Evolutionary conservation across 2,113 vertebrate species (phyloP), one percentile per base, ranked within the genome.

Genomic region (Lepus americanus): DNA sequence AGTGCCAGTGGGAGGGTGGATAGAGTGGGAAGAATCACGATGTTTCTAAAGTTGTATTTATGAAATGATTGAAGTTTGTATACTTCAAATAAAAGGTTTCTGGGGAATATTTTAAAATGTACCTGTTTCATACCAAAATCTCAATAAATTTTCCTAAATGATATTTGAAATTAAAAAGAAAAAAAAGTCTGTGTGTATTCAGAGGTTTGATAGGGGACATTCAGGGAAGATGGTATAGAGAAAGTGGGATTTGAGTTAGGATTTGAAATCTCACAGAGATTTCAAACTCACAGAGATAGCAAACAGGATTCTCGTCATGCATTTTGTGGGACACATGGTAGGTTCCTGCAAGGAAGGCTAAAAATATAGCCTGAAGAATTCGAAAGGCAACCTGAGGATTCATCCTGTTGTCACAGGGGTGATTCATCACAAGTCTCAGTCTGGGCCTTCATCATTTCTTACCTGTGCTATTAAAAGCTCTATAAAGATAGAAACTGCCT

Each of bases 111-210:
- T 77, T 92, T 78, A 23, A 53, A 16, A 90, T 64, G 27, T 78
- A 39, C 59, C 2, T 73, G n/a, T 6, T 92, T 94, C 36, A 79
- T 76, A 76, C 36, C 25, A 23, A n/a, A 87, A 90, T 79, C 6
- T 53, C 36, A 94, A 13, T 74, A 69, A 90, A 80, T 3, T 72
- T 69, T 91, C 55, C 31, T 39, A 63, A 1, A 6, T 55, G 61
- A 64, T 55, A 67, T 55, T 95, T 91, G 39, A 70, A 10, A 49
- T 61, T 20, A 92, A 70, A 80, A 69, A 44, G 55, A 49, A 85
- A 74, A 91, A 49, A 91, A 49, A 10, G 1, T 73, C 49, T 69
- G 5, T 13, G 2, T 22, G 25, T 20, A 0, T 87, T 89, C 81
- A 89, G 29, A 74, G 10, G 55, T 70, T 51, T 31, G 12, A 85